These are phyloP conservation scores for Clarias platycephalus DNA, from an alignment of 2,797 vertebrate genomes.

Conservation along the genomic window DNA sequence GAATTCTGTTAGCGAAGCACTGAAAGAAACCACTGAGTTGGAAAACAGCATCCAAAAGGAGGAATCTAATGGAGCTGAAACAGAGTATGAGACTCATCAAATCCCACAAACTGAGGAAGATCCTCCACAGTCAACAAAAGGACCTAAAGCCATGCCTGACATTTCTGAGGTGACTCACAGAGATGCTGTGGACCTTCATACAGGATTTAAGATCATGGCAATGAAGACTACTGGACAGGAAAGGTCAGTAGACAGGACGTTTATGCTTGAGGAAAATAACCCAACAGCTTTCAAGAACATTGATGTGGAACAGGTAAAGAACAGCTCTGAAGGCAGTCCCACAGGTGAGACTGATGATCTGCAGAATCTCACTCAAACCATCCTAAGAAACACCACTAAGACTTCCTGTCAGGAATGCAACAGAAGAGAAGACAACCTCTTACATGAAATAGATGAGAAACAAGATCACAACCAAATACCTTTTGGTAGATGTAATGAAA, in stretches of 20 bases:
- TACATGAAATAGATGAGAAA: background rate
- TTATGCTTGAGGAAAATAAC: background rate
- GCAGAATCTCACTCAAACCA: background rate
- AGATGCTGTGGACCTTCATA: background rate
- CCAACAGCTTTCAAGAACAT: background rate
- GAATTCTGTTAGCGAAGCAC: conserved; percentile 37
- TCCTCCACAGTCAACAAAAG: background rate
- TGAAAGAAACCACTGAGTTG: background rate
- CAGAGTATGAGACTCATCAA: conserved; percentile 2
- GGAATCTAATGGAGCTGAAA: background rate
- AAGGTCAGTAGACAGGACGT: background rate
- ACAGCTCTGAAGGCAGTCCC: background rate
- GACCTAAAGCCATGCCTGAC: background rate
- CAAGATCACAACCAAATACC: background rate
- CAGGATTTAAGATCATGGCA: background rate
- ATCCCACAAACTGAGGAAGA: background rate
- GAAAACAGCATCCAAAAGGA: background rate
- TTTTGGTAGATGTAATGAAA: background rate
- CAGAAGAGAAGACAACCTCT: background rate
- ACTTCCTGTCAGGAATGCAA: background rate
- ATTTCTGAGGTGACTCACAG: background rate
- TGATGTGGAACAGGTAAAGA: background rate
- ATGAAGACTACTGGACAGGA: background rate
- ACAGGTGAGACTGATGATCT: background rate
- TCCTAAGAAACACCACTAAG: background rate